Evolutionary conservation across 2,113 vertebrate genomes (phyloP).

Genomic region (Oplegnathus fasciatus): DNA sequence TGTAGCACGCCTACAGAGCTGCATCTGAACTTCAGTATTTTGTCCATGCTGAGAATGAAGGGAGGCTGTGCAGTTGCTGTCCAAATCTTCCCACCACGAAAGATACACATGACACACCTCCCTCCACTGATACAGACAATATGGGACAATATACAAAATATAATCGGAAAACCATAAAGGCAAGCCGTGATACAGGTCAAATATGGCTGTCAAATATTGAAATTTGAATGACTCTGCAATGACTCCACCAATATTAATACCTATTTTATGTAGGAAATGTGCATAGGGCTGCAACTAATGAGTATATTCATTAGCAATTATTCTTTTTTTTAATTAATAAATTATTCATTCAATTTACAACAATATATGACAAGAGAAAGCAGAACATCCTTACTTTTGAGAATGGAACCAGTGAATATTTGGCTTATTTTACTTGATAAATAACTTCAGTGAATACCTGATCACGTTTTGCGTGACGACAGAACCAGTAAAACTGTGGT

Average conservation of each 20-base stretch:
- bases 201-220: not conserved
- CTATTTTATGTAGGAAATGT: not conserved
- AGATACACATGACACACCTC: not conserved
- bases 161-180: no score
- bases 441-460: not conserved
- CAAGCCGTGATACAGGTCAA: not conserved
- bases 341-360: not conserved
- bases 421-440: no score
- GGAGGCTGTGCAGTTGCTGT: not conserved
- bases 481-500: not conserved
- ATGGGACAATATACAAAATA: not conserved
- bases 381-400: not conserved
- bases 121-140: not conserved
- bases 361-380: not conserved
- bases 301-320: no score
- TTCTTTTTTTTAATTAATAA: no score
- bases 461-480: not conserved
- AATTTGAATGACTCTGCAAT: not conserved
- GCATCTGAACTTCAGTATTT: conserved; percentile 1
- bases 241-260: not conserved
- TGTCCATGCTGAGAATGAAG: conserved; percentile 1
- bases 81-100: not conserved
- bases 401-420: no score
- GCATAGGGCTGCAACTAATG: not conserved
- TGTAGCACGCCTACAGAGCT: not conserved